Conservation (phyloP, 2,888 invertebrate species). For the Tricholauxania praeusta region DNA sequence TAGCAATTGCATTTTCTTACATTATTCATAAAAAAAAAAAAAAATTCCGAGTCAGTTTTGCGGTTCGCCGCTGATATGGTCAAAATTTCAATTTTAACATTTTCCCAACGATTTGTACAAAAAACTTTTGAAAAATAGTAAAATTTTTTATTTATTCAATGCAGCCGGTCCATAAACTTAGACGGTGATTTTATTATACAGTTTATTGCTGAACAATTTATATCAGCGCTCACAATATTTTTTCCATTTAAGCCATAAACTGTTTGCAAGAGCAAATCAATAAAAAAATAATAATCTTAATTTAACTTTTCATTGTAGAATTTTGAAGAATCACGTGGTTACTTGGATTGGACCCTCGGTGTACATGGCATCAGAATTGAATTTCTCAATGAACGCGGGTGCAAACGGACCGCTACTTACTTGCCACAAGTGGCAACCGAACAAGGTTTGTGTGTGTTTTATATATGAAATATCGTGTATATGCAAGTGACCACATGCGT, state of each 20-base stretch:
- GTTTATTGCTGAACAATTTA: too few relatives aligned
- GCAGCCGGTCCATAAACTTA: too few relatives aligned
- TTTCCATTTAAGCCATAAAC: background rate
- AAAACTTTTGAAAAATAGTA: too few relatives aligned
- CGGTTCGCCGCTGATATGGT: too few relatives aligned
- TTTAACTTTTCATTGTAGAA: slow-evolving; percentile 66
- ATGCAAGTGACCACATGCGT: too few relatives aligned
- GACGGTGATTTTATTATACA: too few relatives aligned
- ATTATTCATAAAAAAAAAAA: too few relatives aligned
- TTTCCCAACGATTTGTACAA: too few relatives aligned
- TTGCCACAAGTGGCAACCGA: slow-evolving; percentile 98
- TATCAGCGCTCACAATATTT: background rate
- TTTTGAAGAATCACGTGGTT: slow-evolving; percentile 96
- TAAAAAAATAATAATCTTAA: background rate
- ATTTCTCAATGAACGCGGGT: slow-evolving; percentile 92
- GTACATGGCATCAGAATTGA: slow-evolving; percentile 98
- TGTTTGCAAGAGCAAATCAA: background rate
- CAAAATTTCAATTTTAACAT: too few relatives aligned
- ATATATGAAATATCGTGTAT: background rate
- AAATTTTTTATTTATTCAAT: too few relatives aligned
- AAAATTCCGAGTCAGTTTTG: too few relatives aligned
- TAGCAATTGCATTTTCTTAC: too few relatives aligned
- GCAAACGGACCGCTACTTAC: slow-evolving; percentile 97
- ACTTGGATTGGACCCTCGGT: slow-evolving; percentile 97
- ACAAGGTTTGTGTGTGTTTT: slow-evolving; percentile 78